These are phyloP conservation scores for Xylota segnis DNA, from an alignment of 2,888 invertebrate genomes.

Conservation along the genomic window DNA sequence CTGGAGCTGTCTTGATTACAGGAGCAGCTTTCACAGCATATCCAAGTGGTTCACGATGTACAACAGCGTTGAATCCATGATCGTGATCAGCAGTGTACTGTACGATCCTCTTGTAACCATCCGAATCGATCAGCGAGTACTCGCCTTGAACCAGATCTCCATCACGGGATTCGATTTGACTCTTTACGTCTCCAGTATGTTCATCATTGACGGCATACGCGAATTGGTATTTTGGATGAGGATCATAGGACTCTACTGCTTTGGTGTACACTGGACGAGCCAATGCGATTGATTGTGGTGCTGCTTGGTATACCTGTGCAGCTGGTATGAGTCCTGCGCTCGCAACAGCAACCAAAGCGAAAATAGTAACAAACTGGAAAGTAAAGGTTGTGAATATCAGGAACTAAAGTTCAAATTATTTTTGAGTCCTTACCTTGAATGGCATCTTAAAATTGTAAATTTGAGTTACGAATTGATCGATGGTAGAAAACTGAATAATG, in stretches of 20 bases:
- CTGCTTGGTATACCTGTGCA: slow-evolving; percentile 51
- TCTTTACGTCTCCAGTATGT: slow-evolving; percentile 83
- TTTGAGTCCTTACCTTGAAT: slow-evolving; percentile 78
- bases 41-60: slow-evolving; percentile 74
- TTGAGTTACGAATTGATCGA: slow-evolving; percentile 8
- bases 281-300: slow-evolving; percentile 16
- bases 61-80: slow-evolving; percentile 77
- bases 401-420: no score
- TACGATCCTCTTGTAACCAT: slow-evolving; percentile 86
- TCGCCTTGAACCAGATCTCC: slow-evolving; percentile 86
- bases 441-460: slow-evolving; percentile 77
- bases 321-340: slow-evolving; percentile 77
- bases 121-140: slow-evolving; percentile 84
- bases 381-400: background rate
- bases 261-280: slow-evolving; percentile 69
- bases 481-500: slow-evolving; percentile 29
- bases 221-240: slow-evolving; percentile 82
- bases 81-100: slow-evolving; percentile 84
- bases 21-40: slow-evolving; percentile 19
- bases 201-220: slow-evolving; percentile 83
- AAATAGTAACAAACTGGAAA: slow-evolving; percentile 78
- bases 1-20: slow-evolving; percentile 19
- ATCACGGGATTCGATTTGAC: slow-evolving; percentile 86
- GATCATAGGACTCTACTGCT: slow-evolving; percentile 75
- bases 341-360: slow-evolving; percentile 79